These are phyloP conservation scores for Drosophila kohkoa DNA, from an alignment of 1,140 invertebrate species.

Conservation along the genomic window DNA sequence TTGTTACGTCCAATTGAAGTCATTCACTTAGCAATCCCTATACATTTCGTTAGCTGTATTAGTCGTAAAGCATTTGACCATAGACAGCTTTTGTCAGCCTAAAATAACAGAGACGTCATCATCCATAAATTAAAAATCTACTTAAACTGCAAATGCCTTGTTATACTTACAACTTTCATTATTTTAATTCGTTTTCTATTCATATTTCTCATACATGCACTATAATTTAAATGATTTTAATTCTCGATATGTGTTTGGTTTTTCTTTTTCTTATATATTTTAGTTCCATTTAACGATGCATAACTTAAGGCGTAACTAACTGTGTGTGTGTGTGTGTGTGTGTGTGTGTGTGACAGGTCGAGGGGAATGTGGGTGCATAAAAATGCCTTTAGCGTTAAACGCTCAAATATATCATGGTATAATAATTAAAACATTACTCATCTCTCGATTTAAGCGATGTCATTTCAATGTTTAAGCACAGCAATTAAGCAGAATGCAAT, in stretches of 20 bases:
- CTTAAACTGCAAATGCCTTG: no score
- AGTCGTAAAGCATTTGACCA: slow-evolving; percentile 28
- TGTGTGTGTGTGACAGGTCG: slow-evolving; percentile 29
- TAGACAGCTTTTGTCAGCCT: background rate
- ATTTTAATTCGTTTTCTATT: background rate
- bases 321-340: slow-evolving; percentile 24
- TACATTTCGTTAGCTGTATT: slow-evolving; percentile 6
- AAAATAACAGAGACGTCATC: background rate
- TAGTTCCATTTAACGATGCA: slow-evolving; percentile 56
- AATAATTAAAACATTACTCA: slow-evolving; percentile 28
- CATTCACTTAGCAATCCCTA: slow-evolving; percentile 7
- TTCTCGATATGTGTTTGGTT: slow-evolving; percentile 68
- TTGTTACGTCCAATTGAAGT: slow-evolving; percentile 6
- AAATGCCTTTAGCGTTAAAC: slow-evolving; percentile 63
- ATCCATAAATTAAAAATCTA: background rate
- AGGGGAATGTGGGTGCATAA: slow-evolving; percentile 8
- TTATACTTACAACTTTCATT: no score
- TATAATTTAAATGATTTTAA: slow-evolving; percentile 60
- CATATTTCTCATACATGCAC: background rate
- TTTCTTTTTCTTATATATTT: slow-evolving; percentile 27
- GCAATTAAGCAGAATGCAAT: slow-evolving; percentile 66
- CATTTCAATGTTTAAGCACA: slow-evolving; percentile 57
- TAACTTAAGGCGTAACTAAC: slow-evolving; percentile 62
- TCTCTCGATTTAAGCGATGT: slow-evolving; percentile 27
- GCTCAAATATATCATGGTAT: slow-evolving; percentile 55